Evolutionary conservation across 37 sponge, comb jelly and placozoan genomes (phyloP).

Genomic region (Beroe forskalii): DNA sequence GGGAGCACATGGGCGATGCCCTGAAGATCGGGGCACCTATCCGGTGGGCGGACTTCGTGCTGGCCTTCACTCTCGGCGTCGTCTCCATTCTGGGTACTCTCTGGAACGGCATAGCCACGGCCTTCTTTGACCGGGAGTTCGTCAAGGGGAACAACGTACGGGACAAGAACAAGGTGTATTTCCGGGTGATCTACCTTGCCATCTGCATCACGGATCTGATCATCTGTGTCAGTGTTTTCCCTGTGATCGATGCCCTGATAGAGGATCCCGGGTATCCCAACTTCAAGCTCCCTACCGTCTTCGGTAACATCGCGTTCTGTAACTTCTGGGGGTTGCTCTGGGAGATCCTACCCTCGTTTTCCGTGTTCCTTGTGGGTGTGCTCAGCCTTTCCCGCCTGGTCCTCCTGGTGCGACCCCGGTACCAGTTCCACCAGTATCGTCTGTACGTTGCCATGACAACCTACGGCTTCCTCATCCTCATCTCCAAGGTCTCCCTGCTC

Average conservation of each 20-base stretch:
- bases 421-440: neutral
- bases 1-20: neutral
- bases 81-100: neutral
- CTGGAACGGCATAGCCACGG: neutral
- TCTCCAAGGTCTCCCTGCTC: neutral
- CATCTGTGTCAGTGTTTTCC: neutral
- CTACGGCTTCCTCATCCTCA: neutral
- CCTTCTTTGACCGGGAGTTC: neutral
- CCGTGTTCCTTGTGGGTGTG: conserved; percentile 20
- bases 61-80: neutral
- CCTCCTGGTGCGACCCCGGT: neutral
- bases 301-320: conserved; percentile 6
- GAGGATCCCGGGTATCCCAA: conserved; percentile 34
- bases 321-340: conserved; percentile 5
- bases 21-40: neutral
- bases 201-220: neutral
- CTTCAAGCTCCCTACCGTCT: neutral
- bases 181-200: neutral
- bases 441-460: conserved; percentile 4
- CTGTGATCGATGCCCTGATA: conserved; percentile 4
- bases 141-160: neutral
- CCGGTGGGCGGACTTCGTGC: neutral
- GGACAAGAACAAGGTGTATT: neutral
- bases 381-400: conserved; percentile 3
- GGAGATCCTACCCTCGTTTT: conserved; percentile 37